phyloP scores from a whole-genome alignment of 2,888 invertebrate genomes.

The Eurytoma californica region DNA sequence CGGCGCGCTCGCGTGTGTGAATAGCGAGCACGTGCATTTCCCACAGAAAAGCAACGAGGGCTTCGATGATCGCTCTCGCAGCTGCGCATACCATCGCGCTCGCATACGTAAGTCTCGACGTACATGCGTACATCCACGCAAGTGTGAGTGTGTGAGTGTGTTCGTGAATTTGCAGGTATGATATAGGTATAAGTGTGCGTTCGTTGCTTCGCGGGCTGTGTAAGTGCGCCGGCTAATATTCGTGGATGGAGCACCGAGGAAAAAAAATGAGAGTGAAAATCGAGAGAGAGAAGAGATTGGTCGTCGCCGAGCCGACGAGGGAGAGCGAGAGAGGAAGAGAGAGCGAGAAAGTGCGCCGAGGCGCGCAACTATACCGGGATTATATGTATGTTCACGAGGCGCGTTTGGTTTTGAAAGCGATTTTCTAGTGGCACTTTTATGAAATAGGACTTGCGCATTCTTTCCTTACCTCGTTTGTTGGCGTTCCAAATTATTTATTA shows the following conservation, averaged over 20 bases:
- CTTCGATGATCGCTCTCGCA: constrained; percentile 59
- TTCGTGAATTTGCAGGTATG: not conserved
- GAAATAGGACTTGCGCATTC: constrained; percentile 23
- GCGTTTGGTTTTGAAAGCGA: constrained; percentile 52
- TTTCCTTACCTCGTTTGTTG: not conserved
- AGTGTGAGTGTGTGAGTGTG: not conserved
- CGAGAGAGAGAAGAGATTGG: constrained; percentile 44
- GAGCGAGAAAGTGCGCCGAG: constrained; percentile 51
- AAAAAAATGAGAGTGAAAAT: constrained; percentile 59
- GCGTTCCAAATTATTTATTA: not conserved
- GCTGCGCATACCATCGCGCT: constrained; percentile 17
- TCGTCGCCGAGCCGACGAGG: not conserved
- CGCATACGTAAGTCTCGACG: not conserved
- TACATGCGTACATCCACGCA: not conserved
- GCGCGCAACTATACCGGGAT: not conserved
- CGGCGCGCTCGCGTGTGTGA: constrained; percentile 63
- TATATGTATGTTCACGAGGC: constrained; percentile 6
- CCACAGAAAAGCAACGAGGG: constrained; percentile 73
- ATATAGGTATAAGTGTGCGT: no score
- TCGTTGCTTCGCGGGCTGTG: not conserved
- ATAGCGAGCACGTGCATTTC: constrained; percentile 74
- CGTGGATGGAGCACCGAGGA: constrained; percentile 23
- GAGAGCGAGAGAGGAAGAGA: constrained; percentile 34
- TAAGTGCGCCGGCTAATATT: constrained; percentile 7
- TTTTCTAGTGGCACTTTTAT: constrained; percentile 51